Evolutionary conservation across 2,797 vertebrate species (phyloP).

Genomic region (Poeciliopsis turneri): DNA sequence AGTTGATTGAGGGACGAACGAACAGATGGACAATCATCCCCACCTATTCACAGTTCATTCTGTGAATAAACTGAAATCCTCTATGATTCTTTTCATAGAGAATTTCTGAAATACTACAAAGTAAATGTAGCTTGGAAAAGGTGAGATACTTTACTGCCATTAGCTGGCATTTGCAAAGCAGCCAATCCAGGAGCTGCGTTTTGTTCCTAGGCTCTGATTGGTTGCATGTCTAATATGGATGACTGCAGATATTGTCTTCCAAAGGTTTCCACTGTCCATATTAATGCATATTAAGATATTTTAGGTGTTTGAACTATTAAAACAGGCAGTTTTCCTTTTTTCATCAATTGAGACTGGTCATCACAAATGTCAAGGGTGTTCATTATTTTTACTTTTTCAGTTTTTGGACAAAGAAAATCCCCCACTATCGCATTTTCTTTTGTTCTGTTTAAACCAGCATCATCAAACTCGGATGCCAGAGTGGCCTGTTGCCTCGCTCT

Average conservation of each 20-base stretch:
- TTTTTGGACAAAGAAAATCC: constrained; percentile 48
- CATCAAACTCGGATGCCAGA: constrained; percentile 37
- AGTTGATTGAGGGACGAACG: background rate
- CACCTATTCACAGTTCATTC: background rate
- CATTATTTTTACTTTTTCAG: constrained; percentile 5
- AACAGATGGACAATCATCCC: background rate
- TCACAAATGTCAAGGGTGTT: constrained; percentile 64
- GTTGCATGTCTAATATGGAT: background rate
- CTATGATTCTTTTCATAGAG: background rate
- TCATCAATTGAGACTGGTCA: constrained; percentile 53
- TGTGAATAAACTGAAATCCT: background rate
- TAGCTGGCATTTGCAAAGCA: background rate
- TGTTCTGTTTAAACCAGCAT: constrained; percentile 30
- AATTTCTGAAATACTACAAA: background rate
- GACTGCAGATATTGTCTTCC: background rate
- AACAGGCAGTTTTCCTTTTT: background rate
- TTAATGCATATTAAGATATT: background rate
- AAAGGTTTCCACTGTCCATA: background rate
- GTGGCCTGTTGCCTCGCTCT: constrained; percentile 5
- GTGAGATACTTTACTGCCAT: background rate
- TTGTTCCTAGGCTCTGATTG: background rate
- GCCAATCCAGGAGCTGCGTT: background rate
- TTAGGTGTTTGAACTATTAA: background rate
- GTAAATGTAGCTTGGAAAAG: background rate
- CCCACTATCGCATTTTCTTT: constrained; percentile 65